Evolutionary conservation across 2,113 vertebrate genomes (phyloP), one percentile per base, ranked within the genome.

Genomic region (Zeus faber): DNA sequence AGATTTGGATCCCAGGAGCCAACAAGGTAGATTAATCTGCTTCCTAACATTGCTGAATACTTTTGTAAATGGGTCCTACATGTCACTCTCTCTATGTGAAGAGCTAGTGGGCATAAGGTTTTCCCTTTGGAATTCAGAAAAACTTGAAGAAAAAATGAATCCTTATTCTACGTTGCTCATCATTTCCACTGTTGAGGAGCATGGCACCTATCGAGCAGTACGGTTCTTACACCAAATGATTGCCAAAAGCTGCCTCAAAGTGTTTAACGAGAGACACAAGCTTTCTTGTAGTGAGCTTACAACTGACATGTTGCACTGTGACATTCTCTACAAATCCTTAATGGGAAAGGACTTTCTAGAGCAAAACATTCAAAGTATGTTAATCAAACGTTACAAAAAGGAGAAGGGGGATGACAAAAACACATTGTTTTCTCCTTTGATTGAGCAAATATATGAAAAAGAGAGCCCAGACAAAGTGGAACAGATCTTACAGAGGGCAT

Each of bases 61-160:
- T 0, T 75, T 65, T 47, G 56, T 79, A 9, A 57, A 74, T 58
- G 67, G 62, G 8, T 77, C 76, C 18, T 70, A 58, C 33, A 23
- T 79, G 45, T 79, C 76, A 1, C 6, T 77, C 3, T 77, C 76
- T 52, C 1, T 77, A 8, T 79, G 73, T 58, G 73, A 82, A 45
- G 67, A 18, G 35, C 1, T 79, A 49, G 17, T 74, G 3, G 73
- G 64, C 0, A 74, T 79, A 6, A 56, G 26, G 13, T 33, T 69
- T 69, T 9, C 31, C 22, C 18, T 76, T 2, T 62, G 3, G 11
- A 54, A 43, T 8, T 20, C 0, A 29, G 65, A 77, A 48, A 64
- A 58, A 9, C 45, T 79, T n/a, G 53, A 70, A 22, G 65, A 62
- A 2, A 54, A 65, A 56, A 77, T 82, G 70, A 61, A 67, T 24